Conservation (phyloP, 2,888 invertebrate species). For the Acholoe squamosa region DNA sequence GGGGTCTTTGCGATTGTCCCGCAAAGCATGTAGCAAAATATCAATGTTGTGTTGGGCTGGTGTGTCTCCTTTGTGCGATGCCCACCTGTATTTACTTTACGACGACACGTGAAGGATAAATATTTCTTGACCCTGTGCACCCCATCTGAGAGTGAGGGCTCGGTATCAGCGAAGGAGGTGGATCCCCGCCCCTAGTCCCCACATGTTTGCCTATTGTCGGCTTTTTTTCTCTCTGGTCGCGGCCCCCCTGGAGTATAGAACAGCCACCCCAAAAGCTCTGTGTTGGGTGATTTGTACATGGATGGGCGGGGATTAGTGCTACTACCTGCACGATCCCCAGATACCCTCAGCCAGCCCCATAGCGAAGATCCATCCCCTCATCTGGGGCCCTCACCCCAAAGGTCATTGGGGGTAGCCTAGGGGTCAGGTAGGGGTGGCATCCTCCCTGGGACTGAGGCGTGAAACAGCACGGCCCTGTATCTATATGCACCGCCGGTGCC, state of each 20-base stretch:
- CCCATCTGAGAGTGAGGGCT: constrained; percentile 49
- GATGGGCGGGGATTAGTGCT: not conserved
- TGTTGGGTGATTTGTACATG: constrained; percentile 50
- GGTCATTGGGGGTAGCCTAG: not conserved
- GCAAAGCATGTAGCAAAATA: constrained; percentile 55
- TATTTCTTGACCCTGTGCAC: constrained; percentile 55
- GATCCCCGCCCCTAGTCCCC: constrained; percentile 16
- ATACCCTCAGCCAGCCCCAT: too few relatives aligned
- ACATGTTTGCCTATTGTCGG: constrained; percentile 9
- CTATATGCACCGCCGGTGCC: not conserved
- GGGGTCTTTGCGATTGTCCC: constrained; percentile 15
- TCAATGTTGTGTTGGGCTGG: constrained; percentile 51
- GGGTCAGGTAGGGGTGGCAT: constrained; percentile 11
- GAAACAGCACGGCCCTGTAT: constrained; percentile 37
- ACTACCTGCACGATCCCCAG: not conserved
- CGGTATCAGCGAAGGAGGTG: not conserved
- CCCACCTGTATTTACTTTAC: constrained; percentile 60
- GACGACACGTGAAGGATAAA: constrained; percentile 55
- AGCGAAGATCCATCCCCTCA: not conserved
- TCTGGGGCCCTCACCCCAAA: not conserved
- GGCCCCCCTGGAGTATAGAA: not conserved
- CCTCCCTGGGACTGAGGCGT: not conserved
- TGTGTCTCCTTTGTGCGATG: constrained; percentile 22
- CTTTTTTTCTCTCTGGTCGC: not conserved
- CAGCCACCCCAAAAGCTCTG: not conserved